Conservation (phyloP, 2,113 vertebrate species). For the Azemiops feae region DNA sequence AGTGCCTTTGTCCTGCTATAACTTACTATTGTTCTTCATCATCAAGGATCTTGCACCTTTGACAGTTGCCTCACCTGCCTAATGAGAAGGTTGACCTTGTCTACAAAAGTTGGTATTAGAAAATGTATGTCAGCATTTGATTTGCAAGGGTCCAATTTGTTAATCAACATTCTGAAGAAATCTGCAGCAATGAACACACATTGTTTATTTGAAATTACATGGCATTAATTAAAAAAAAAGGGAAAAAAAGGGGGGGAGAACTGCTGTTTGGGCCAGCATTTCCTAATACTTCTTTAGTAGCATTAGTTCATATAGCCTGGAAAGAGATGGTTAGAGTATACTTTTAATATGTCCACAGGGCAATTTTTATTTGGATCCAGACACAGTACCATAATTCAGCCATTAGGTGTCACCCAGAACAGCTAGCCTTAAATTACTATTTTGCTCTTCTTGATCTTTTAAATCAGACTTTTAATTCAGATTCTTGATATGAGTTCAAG, state of each 20-base stretch:
- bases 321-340: background rate
- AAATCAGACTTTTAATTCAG: background rate
- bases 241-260: background rate
- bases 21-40: background rate
- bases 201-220: background rate
- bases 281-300: background rate
- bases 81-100: background rate
- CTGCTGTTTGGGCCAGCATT: background rate
- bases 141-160: background rate
- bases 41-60: background rate
- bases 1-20: background rate
- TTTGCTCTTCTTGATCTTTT: background rate
- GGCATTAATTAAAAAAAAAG: background rate
- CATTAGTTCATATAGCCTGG: background rate
- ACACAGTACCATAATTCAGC: background rate
- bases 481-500: slow-evolving; percentile 39
- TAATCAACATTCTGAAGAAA: too few relatives aligned
- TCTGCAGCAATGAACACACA: background rate
- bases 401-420: slow-evolving; percentile 7
- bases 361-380: background rate
- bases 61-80: background rate
- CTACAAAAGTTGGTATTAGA: background rate
- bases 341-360: background rate
- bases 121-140: background rate
- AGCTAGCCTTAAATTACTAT: background rate